Percentiles rank a stretch among this genome's conserved stretches.
Conservation (phyloP, 2,888 invertebrate species). For the Caenorhabditis virilis region DNA sequence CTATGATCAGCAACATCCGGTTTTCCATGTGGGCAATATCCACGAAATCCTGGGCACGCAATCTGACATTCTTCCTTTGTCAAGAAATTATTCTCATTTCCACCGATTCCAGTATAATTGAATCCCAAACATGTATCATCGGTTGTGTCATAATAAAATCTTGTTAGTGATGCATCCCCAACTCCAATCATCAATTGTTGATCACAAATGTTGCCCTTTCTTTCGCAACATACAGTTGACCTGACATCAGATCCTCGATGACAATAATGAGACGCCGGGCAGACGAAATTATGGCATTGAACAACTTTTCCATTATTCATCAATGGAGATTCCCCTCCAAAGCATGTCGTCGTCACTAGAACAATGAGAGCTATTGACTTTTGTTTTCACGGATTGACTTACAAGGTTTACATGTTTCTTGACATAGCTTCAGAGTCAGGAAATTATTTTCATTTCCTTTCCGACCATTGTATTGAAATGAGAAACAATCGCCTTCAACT, state of each 20-base stretch:
- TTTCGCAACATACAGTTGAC: slow-evolving; percentile 56
- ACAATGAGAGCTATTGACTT: slow-evolving; percentile 1
- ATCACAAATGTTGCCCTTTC: slow-evolving; percentile 56
- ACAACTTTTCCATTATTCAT: slow-evolving; percentile 39
- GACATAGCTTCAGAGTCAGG: slow-evolving; percentile 57
- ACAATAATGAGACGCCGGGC: slow-evolving; percentile 62
- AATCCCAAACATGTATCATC: slow-evolving; percentile 54
- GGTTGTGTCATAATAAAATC: slow-evolving; percentile 59
- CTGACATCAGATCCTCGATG: slow-evolving; percentile 46
- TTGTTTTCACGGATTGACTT: slow-evolving; percentile 4
- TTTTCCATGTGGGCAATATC: slow-evolving; percentile 62
- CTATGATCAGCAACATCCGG: slow-evolving; percentile 42
- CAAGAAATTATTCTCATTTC: slow-evolving; percentile 65
- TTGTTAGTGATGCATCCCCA: slow-evolving; percentile 45
- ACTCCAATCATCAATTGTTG: slow-evolving; percentile 58
- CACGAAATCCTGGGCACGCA: slow-evolving; percentile 50
- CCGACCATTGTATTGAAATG: slow-evolving; percentile 48
- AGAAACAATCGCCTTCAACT: slow-evolving; percentile 41
- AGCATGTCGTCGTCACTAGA: slow-evolving; percentile 55
- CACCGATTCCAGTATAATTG: slow-evolving; percentile 58
- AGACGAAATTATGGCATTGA: slow-evolving; percentile 48
- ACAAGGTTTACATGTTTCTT: slow-evolving; percentile 58
- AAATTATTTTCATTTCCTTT: slow-evolving; percentile 66
- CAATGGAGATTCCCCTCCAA: slow-evolving; percentile 52
- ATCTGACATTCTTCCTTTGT: slow-evolving; percentile 55